Evolutionary conservation across 2,888 invertebrate genomes (phyloP), one percentile per base, ranked within the genome.

Genomic region (Drosophila testacea): DNA sequence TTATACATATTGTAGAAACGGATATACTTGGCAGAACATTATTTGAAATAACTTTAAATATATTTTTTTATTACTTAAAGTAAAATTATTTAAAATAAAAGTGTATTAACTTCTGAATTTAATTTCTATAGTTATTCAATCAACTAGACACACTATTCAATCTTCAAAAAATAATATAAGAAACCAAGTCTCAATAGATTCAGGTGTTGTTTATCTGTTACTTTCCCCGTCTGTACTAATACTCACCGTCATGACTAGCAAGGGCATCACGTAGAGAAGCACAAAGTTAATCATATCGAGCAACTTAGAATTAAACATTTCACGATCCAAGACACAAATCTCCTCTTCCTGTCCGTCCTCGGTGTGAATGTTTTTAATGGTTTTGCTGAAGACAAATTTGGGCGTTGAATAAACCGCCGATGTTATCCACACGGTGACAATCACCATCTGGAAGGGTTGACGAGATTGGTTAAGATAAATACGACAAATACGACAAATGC

Each of bases 321-420:
- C 94, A 5, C 96, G 94, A 87, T 96, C 95, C 6, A 95, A 93
- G 54, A 96, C 95, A 91, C 97, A 97, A 70, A 96, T 95, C 69
- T 92, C 90, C 83, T 93, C 92, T 69, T 91, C 91, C 27, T 89
- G 90, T 0, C 92, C 93, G 63, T 92, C 91, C 68, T 87, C 89
- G 34, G 90, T 92, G 73, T 92, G 93, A 10, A 92, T 89, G 70
- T 92, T 95, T 16, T 94, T 94, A 55, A 96, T 95, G 0, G 96
- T 96, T 90, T 96, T 95, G 79, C 96, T 96, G 94, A 96, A 96
- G 78, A 97, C 94, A 90, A 97, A 96, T 90, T 96, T 96, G 0
- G 97, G 97, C 3, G 95, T 95, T 72, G 96, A 97, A 93, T 97
- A 97, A 0, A 95, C 93, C 0, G 96, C 96, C 75, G 97, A 96